phyloP scores from a whole-genome alignment of 1,140 invertebrate species.

The Drosophila bifasciata region DNA sequence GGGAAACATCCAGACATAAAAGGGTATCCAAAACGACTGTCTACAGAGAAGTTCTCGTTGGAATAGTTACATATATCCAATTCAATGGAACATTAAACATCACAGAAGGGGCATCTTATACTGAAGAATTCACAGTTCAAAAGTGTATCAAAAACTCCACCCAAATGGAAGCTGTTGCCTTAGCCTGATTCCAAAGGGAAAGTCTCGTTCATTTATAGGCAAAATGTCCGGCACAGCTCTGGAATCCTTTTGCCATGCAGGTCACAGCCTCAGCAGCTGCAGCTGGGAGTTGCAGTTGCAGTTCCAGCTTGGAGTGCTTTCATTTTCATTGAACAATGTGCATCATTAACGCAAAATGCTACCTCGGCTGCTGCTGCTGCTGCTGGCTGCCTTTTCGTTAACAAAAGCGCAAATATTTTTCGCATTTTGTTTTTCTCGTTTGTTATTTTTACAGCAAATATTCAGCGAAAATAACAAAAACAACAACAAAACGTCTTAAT shows the following conservation, averaged over 20 bases:
- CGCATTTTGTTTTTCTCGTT: slow-evolving; percentile 27
- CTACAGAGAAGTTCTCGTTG: too few species aligned
- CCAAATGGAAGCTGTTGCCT: too few species aligned
- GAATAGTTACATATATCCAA: too few species aligned
- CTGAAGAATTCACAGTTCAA: too few species aligned
- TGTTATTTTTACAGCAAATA: slow-evolving; percentile 75
- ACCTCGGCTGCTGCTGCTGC: slow-evolving; percentile 41
- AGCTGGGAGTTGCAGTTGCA: background rate
- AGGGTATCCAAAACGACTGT: too few species aligned
- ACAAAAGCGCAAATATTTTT: slow-evolving; percentile 78
- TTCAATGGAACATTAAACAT: too few species aligned
- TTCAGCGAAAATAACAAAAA: slow-evolving; percentile 8
- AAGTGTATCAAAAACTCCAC: too few species aligned
- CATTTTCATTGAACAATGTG: slow-evolving; percentile 81
- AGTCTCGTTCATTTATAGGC: background rate
- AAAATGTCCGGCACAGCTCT: background rate
- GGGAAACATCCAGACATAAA: too few species aligned
- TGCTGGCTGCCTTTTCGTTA: slow-evolving; percentile 63
- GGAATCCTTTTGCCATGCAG: slow-evolving; percentile 39
- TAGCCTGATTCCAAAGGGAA: background rate
- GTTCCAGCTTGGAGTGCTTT: slow-evolving; percentile 41
- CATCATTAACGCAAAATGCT: slow-evolving; percentile 73
- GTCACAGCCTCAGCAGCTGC: slow-evolving; percentile 2
- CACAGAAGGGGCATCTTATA: too few species aligned
- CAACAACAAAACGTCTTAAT: slow-evolving; percentile 50